Evolutionary conservation across 2,888 invertebrate genomes (phyloP).

Genomic region (Plagodis dolabraria): DNA sequence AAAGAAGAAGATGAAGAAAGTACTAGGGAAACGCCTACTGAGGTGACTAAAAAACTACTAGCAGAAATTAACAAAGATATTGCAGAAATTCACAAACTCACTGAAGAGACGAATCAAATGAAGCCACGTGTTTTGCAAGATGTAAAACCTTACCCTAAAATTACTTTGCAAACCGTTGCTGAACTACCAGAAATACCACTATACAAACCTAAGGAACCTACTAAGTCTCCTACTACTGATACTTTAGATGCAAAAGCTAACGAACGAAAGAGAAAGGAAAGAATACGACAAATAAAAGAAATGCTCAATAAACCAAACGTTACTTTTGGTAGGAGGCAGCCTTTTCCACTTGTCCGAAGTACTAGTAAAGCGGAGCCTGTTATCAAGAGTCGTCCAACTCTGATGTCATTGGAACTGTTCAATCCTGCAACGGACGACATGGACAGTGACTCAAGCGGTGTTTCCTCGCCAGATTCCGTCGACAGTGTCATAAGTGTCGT

Average conservation of each 20-base stretch:
- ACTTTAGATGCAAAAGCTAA: conserved; percentile 73
- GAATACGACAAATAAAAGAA: conserved; percentile 89
- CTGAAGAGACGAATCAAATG: conserved; percentile 73
- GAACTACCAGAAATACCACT: conserved; percentile 87
- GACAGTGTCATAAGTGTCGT: conserved; percentile 94
- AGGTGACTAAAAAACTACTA: conserved; percentile 68
- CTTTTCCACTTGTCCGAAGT: conserved; percentile 89
- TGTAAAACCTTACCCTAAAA: conserved; percentile 82
- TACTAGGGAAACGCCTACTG: conserved; percentile 51
- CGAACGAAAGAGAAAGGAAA: conserved; percentile 85
- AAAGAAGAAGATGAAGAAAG: conserved; percentile 71
- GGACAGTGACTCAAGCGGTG: conserved; percentile 95
- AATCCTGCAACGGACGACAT: conserved; percentile 96
- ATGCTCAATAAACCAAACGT: conserved; percentile 87
- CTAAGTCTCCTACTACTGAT: conserved; percentile 63
- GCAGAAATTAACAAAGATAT: conserved; percentile 80
- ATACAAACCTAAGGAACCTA: conserved; percentile 72
- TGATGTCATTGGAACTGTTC: conserved; percentile 92
- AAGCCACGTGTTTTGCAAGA: conserved; percentile 77
- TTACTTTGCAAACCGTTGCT: conserved; percentile 86
- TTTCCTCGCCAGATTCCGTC: conserved; percentile 94
- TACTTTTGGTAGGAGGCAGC: conserved; percentile 76
- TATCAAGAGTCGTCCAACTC: conserved; percentile 88
- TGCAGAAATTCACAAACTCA: conserved; percentile 79
- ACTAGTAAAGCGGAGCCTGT: conserved; percentile 85